Conservation (phyloP, 1,140 invertebrate genomes). For the Oncopodura yosiiana region DNA sequence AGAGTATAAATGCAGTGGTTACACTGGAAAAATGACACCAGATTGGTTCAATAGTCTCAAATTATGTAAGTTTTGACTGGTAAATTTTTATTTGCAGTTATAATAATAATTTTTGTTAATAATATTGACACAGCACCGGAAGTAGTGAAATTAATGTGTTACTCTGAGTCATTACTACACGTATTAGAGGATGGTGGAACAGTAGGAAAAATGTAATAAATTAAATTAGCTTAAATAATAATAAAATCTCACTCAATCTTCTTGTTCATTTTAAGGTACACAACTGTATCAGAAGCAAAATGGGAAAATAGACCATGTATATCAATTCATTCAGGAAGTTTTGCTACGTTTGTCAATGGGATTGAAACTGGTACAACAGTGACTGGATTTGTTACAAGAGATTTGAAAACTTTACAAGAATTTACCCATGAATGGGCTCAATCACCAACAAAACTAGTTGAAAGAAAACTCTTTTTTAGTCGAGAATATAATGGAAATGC, state of each 20-base stretch:
- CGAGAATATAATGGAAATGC: background rate
- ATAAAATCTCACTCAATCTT: too few species aligned
- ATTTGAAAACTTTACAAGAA: slow-evolving; percentile 25
- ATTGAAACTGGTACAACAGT: slow-evolving; percentile 22
- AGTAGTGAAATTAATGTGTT: slow-evolving; percentile 13
- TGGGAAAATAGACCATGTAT: slow-evolving; percentile 12
- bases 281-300: slow-evolving; percentile 5
- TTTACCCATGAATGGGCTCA: slow-evolving; percentile 24
- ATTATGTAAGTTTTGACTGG: background rate
- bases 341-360: slow-evolving; percentile 7
- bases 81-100: too few species aligned
- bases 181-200: slow-evolving; percentile 18
- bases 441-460: slow-evolving; percentile 1
- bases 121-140: slow-evolving; percentile 6
- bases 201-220: slow-evolving; percentile 23
- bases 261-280: too few species aligned
- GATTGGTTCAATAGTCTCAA: background rate
- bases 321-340: slow-evolving; percentile 23
- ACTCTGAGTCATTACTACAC: slow-evolving; percentile 22
- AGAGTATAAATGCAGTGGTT: too few species aligned
- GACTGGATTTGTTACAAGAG: slow-evolving; percentile 16
- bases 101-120: too few species aligned
- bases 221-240: too few species aligned
- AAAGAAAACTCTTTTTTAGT: slow-evolving; percentile 12
- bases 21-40: background rate